Base-by-base conservation (phyloP, 2,797 vertebrate species). In the Epinephelus coioides region DNA sequence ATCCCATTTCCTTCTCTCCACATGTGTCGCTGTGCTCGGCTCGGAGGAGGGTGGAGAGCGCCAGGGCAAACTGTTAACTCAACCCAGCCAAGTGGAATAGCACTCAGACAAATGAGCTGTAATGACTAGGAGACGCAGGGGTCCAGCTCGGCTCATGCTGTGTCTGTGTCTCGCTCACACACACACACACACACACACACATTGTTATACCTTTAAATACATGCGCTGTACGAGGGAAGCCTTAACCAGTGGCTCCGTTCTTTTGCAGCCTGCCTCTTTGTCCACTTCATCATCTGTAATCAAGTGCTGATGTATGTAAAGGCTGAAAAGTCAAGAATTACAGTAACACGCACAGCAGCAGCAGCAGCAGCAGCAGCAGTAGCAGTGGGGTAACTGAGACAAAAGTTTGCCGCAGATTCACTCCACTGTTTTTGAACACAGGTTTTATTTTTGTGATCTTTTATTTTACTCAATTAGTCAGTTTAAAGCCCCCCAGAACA, bases 41-140 rank as follows among this genome's bases (percentile, higher is more conserved):
- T 82, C 81, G 23, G 81, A 85, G 82, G 81, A 86, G 87, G 86
- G 40, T 67, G 83, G 75, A 81, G 87, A 90, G 86, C 59, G 72
- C 88, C 74, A 55, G 86, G 85, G 78, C 89, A 92, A 94, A 93
- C 90, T 88, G 94, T 92, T 91, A 93, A 90, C 87, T 90, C 90
- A 90, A 84, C 88, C 87, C 90, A 92, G 91, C 89, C 91, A 88
- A 93, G 92, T 93, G 91, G 86, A 91, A 93, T 92, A 90, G 86
- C 88, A 90, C 91, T 93, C 92, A 93, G 90, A 94, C 91, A 94
- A 95, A 94, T 93, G 89, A 92, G 90, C 91, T 90, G 85, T 91
- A 93, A 93, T 93, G 92, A 92, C 81, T 83, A 63, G 74, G 83
- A 92, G 86, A 91, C 81, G 53, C 89, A 83, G 89, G 86, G 89